phyloP scores from a whole-genome alignment of 2,888 invertebrate species.

The Hoplodrina blanda region DNA sequence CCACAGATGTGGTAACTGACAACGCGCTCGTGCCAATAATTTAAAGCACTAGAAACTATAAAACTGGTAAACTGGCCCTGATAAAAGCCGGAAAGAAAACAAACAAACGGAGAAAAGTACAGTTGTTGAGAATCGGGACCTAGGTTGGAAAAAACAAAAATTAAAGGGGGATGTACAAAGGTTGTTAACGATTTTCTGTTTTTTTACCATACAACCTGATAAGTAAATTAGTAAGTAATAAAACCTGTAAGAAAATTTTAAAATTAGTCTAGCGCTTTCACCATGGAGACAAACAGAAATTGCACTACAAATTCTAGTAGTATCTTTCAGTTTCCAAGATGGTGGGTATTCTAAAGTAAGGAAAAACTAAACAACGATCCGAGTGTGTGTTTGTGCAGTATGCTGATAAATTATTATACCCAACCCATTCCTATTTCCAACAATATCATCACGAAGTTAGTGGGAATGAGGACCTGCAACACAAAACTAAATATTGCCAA shows the following conservation, averaged over 20 bases:
- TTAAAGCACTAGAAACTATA: slow-evolving; percentile 54
- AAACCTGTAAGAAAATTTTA: too few relatives aligned
- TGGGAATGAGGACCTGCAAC: not conserved
- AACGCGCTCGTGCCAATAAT: slow-evolving; percentile 68
- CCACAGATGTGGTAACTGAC: slow-evolving; percentile 59
- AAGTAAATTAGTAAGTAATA: too few relatives aligned
- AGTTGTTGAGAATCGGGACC: not conserved
- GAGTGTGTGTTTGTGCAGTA: too few relatives aligned
- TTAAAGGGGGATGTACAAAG: too few relatives aligned
- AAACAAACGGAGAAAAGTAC: not conserved
- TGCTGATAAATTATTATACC: not conserved
- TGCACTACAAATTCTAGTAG: not conserved
- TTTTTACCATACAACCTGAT: too few relatives aligned
- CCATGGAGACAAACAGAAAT: too few relatives aligned
- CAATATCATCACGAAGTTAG: not conserved
- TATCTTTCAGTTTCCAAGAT: not conserved
- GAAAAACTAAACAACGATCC: too few relatives aligned
- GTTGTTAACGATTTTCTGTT: too few relatives aligned
- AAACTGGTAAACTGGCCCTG: not conserved
- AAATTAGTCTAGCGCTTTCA: too few relatives aligned
- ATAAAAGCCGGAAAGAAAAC: not conserved
- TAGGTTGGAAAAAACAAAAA: not conserved
- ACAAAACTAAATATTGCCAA: not conserved
- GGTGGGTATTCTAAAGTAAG: too few relatives aligned
- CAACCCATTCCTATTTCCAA: too few relatives aligned